phyloP scores from a whole-genome alignment of 2,113 vertebrate species.

The Heterocephalus glaber region DNA sequence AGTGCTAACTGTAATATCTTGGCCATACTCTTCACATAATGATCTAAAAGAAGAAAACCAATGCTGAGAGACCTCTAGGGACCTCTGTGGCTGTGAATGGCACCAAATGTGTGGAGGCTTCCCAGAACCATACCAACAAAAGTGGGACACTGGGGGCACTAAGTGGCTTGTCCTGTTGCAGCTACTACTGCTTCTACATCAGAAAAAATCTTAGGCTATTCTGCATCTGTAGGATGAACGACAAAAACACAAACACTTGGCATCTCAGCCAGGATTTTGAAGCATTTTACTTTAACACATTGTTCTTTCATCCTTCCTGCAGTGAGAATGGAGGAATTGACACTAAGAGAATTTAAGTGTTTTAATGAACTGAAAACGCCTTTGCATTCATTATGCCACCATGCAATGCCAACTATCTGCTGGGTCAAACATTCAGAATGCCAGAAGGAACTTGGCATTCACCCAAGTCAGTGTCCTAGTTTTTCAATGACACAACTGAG shows the following conservation, averaged over 20 bases:
- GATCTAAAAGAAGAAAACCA: not conserved
- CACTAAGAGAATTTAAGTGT: not conserved
- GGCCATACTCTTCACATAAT: not conserved
- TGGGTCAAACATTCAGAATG: not conserved
- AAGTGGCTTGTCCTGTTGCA: too few relatives aligned
- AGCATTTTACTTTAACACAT: not conserved
- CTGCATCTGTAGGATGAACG: not conserved
- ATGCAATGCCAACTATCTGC: not conserved
- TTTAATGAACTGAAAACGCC: not conserved
- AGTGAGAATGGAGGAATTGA: not conserved
- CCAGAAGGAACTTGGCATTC: not conserved
- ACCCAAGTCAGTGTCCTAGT: not conserved
- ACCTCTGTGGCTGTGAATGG: rapidly evolving
- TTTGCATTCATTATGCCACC: not conserved
- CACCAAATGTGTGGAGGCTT: not conserved
- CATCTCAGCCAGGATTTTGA: not conserved
- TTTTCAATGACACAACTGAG: not conserved
- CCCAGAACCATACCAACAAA: not conserved
- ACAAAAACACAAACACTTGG: rapidly evolving
- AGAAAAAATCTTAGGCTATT: not conserved
- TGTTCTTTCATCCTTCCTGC: not conserved
- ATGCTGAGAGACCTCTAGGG: not conserved
- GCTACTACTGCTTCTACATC: rapidly evolving
- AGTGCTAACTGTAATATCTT: not conserved
- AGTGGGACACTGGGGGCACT: rapidly evolving